A percentile compares a stretch with the other conserved stretches of the same genome.
phyloP scores from a whole-genome alignment of 2,888 invertebrate species.

The Chloroclysta siterata region DNA sequence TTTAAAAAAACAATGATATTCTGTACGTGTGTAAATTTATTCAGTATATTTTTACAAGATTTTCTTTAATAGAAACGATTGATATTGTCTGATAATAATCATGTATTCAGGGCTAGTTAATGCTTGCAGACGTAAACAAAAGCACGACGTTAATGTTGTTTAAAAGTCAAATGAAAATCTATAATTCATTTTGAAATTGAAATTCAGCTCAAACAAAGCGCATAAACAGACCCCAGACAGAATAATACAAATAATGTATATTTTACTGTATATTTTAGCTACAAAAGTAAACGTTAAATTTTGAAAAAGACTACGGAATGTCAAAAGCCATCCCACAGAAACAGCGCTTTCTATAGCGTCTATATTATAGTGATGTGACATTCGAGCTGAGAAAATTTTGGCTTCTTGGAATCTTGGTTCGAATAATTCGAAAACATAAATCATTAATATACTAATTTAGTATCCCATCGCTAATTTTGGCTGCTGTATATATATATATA shows the following conservation, averaged over 20 bases:
- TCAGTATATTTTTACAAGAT: not conserved
- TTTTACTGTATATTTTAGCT: not conserved
- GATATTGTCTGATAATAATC: not conserved
- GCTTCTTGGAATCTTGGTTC: too few relatives aligned
- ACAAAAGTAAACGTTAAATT: not conserved
- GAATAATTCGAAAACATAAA: too few relatives aligned
- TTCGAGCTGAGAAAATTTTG: too few relatives aligned
- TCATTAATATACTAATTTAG: too few relatives aligned
- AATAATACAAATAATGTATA: conserved; percentile 1
- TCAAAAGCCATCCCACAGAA: not conserved
- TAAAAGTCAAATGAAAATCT: conserved; percentile 1
- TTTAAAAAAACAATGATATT: not conserved
- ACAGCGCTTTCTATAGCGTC: too few relatives aligned
- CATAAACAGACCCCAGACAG: not conserved
- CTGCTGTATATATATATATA: too few relatives aligned
- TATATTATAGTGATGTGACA: too few relatives aligned
- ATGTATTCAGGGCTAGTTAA: not conserved
- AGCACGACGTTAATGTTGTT: not conserved
- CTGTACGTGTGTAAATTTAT: not conserved
- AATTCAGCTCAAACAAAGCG: not conserved
- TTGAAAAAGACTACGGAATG: not conserved
- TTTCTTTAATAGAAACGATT: not conserved
- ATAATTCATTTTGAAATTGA: not conserved
- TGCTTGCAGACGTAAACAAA: conserved; percentile 5
- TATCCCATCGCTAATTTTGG: too few relatives aligned